phyloP scores from a whole-genome alignment of 2,113 vertebrate species.

The Balaeniceps rex region DNA sequence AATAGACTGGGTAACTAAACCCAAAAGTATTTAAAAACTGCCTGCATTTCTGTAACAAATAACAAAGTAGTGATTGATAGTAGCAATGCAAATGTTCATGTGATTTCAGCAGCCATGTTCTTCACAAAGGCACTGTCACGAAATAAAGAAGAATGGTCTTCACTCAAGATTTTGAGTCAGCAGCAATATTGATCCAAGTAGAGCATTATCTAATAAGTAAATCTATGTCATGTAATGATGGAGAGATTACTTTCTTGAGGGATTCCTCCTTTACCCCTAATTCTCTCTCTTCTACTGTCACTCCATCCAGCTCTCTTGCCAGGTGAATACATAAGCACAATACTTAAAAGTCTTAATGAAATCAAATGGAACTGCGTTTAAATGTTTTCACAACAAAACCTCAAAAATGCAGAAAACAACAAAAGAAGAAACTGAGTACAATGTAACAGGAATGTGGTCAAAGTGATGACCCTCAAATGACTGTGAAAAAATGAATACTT shows the following conservation, averaged over 20 bases:
- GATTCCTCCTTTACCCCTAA: not conserved
- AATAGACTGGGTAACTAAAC: not conserved
- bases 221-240: not conserved
- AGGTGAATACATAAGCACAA: not conserved
- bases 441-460: rapidly evolving
- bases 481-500: not conserved
- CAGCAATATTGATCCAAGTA: not conserved
- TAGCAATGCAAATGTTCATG: not conserved
- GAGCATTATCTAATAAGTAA: not conserved
- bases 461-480: not conserved
- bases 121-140: not conserved
- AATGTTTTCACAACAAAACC: not conserved
- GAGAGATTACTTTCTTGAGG: not conserved
- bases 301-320: not conserved
- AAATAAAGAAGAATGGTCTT: not conserved
- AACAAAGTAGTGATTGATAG: not conserved
- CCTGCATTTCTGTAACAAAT: not conserved
- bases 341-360: not conserved
- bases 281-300: not conserved
- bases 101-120: not conserved
- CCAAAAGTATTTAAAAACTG: not conserved
- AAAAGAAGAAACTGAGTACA: not conserved
- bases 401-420: not conserved
- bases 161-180: not conserved
- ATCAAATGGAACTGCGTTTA: not conserved